phyloP scores from a whole-genome alignment of 1,140 invertebrate species.

The Agrypnia vestita region DNA sequence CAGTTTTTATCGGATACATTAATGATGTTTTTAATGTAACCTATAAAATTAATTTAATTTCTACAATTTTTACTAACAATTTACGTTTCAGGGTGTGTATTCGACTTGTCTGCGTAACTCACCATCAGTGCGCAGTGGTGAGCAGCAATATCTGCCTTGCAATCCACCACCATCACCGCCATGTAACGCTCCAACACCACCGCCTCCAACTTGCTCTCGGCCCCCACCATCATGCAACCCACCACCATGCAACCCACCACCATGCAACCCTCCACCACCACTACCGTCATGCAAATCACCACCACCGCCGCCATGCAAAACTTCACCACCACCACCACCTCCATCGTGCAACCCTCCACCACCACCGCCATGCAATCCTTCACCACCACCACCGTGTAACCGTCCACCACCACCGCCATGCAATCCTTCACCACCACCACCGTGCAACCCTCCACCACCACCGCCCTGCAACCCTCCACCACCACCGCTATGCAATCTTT shows the following conservation, averaged over 20 bases:
- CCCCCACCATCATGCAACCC: no score
- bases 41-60: no score
- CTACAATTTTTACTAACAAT: no score
- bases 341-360: slow-evolving; percentile 58
- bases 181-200: neutral
- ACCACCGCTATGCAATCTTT: slow-evolving; percentile 58
- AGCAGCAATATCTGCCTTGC: no score
- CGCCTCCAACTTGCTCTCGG: neutral
- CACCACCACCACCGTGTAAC: slow-evolving; percentile 64
- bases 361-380: slow-evolving; percentile 59
- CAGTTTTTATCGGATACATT: no score
- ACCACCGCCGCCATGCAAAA: neutral
- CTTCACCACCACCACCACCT: slow-evolving; percentile 63
- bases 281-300: neutral
- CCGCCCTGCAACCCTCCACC: slow-evolving; percentile 57
- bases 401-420: slow-evolving; percentile 64
- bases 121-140: no score
- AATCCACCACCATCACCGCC: no score
- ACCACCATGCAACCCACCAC: neutral
- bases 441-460: no score
- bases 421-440: neutral
- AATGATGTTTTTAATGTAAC: no score
- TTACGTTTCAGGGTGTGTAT: no score
- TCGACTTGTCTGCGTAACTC: no score
- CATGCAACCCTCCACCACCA: no score